Percentiles rank a stretch among this genome's conserved stretches.
Conservation (phyloP, 2,888 invertebrate genomes). For the Drosophila putrida region DNA sequence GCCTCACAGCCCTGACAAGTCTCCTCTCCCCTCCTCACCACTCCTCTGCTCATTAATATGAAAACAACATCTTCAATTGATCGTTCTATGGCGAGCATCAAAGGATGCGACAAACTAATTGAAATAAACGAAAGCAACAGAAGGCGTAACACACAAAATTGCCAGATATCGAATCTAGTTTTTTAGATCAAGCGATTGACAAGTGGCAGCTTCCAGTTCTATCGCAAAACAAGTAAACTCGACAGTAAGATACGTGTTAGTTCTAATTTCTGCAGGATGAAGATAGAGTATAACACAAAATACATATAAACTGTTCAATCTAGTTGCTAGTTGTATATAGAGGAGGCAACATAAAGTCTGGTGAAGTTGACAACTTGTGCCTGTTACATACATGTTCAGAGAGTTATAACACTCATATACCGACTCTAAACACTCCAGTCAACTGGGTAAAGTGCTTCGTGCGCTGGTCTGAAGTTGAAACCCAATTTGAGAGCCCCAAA, state of each 20-base stretch:
- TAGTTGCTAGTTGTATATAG: too few relatives aligned
- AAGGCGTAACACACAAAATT: conserved; percentile 5
- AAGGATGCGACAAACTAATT: conserved; percentile 44
- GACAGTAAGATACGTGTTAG: neutral
- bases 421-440: conserved; percentile 3
- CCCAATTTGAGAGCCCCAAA: conserved; percentile 7
- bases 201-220: conserved; percentile 1
- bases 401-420: neutral
- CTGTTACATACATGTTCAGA: neutral
- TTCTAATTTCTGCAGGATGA: too few relatives aligned
- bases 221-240: neutral
- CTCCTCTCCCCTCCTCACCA: neutral
- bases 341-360: neutral
- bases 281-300: neutral
- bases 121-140: conserved; percentile 18
- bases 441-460: conserved; percentile 34
- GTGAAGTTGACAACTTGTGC: neutral
- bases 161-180: conserved; percentile 13
- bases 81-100: conserved; percentile 20
- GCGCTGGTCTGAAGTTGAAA: neutral
- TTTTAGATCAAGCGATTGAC: neutral
- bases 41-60: too few relatives aligned
- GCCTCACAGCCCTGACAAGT: conserved; percentile 24
- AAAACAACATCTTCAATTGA: conserved; percentile 19
- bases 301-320: neutral